Evolutionary conservation across 2,888 invertebrate genomes (phyloP).

Genomic region (Crossocerus cetratus): DNA sequence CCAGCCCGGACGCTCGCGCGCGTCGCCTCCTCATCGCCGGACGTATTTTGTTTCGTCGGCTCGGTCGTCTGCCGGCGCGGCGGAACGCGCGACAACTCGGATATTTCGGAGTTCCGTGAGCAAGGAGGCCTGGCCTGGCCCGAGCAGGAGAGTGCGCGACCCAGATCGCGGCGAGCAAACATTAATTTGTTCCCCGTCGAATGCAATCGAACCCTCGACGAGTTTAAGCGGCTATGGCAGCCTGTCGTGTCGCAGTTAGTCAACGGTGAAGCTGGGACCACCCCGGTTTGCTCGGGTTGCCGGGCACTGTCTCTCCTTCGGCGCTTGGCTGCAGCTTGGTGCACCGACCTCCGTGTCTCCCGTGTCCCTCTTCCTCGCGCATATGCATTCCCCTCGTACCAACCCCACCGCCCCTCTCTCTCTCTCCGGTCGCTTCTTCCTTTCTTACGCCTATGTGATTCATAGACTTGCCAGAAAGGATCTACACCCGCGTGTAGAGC

Average conservation of each 20-base stretch:
- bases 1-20: constrained; percentile 10
- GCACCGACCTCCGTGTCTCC: constrained; percentile 48
- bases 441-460: constrained; percentile 53
- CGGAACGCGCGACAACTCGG: constrained; percentile 10
- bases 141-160: constrained; percentile 31
- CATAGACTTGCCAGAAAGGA: constrained; percentile 52
- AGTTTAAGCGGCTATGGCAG: constrained; percentile 68
- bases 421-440: constrained; percentile 33
- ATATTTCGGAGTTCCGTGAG: constrained; percentile 22
- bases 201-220: constrained; percentile 62
- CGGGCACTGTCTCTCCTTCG: constrained; percentile 40
- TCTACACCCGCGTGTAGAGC: constrained; percentile 46
- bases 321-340: constrained; percentile 38
- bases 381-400: constrained; percentile 38
- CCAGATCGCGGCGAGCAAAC: constrained; percentile 58
- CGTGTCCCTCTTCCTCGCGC: constrained; percentile 9
- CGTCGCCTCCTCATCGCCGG: constrained; percentile 5
- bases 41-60: constrained; percentile 42
- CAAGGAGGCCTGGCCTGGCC: not conserved
- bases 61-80: constrained; percentile 31
- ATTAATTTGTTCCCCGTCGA: constrained; percentile 67
- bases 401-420: constrained; percentile 7
- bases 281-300: constrained; percentile 59
- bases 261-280: constrained; percentile 66
- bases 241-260: constrained; percentile 71